A percentile compares a stretch with the other conserved stretches of the same genome.
These are phyloP conservation scores for Sarcophaga carnaria DNA, from an alignment of 2,888 invertebrate species.

Conservation along the genomic window DNA sequence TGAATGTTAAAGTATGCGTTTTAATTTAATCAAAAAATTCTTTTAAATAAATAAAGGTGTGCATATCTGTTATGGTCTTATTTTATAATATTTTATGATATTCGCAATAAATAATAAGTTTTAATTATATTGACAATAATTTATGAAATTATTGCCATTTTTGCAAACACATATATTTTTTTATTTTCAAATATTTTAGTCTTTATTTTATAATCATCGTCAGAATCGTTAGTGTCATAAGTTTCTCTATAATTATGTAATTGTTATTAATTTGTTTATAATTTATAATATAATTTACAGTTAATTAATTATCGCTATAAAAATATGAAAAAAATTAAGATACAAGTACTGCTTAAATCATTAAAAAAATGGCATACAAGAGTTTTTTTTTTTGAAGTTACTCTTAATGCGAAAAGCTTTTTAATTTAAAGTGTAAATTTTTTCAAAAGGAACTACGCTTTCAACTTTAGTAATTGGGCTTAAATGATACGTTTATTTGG, in stretches of 20 bases:
- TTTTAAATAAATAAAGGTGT: constrained; percentile 62
- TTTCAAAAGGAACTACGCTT: no score
- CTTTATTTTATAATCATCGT: background rate
- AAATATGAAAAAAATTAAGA: no score
- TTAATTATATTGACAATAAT: constrained; percentile 51
- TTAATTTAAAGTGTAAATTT: no score
- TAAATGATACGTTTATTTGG: no score
- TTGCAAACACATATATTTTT: no score
- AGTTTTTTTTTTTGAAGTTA: no score
- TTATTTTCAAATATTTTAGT: no score
- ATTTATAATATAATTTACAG: background rate
- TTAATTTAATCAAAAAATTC: constrained; percentile 62
- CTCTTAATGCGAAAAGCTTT: no score
- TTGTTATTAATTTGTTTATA: constrained; percentile 24
- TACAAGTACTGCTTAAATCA: no score
- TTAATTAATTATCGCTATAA: no score
- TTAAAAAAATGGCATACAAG: no score
- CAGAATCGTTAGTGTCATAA: constrained; percentile 9
- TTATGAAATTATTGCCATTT: constrained; percentile 47
- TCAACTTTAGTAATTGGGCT: no score
- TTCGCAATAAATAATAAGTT: constrained; percentile 30
- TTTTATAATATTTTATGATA: constrained; percentile 11
- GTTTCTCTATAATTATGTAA: constrained; percentile 25
- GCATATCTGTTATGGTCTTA: constrained; percentile 2
- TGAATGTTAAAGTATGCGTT: constrained; percentile 61